A percentile compares a stretch with the other conserved stretches of the same genome.
Conservation (phyloP, 2,888 invertebrate species). For the Ennomos quercinarius region DNA sequence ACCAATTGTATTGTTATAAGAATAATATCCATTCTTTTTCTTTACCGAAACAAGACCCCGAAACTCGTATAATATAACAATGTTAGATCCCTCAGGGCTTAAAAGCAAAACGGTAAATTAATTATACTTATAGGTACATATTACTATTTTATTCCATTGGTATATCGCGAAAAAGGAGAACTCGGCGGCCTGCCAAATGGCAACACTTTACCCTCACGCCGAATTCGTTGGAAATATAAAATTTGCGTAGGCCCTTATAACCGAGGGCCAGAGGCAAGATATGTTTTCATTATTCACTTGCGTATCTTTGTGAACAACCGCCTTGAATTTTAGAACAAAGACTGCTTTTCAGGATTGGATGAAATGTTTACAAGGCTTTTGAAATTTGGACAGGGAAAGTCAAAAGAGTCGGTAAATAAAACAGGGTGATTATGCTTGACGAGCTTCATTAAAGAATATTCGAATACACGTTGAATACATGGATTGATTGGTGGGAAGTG, state of each 20-base stretch:
- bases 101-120: constrained; percentile 19
- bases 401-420: constrained; percentile 13
- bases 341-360: constrained; percentile 32
- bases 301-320: constrained; percentile 44
- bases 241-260: constrained; percentile 39
- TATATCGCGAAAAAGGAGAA: constrained; percentile 27
- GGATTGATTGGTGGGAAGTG: too few species aligned
- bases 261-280: constrained; percentile 40
- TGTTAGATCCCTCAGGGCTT: constrained; percentile 14
- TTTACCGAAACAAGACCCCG: constrained; percentile 8
- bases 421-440: not conserved
- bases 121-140: constrained; percentile 17
- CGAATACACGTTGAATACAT: too few species aligned
- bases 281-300: constrained; percentile 48
- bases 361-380: constrained; percentile 35
- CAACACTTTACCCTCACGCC: constrained; percentile 20
- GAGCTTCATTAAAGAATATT: not conserved
- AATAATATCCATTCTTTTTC: constrained; percentile 1
- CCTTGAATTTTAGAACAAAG: constrained; percentile 47
- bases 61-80: too few species aligned
- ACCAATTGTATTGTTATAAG: too few species aligned
- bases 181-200: constrained; percentile 14
- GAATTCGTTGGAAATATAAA: constrained; percentile 31
- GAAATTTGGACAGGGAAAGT: constrained; percentile 21
- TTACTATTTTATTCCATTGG: constrained; percentile 23